A percentile compares a stretch with the other conserved stretches of the same genome.
Evolutionary conservation across 2,113 vertebrate genomes (phyloP).

Genomic region (Urocolius indicus): DNA sequence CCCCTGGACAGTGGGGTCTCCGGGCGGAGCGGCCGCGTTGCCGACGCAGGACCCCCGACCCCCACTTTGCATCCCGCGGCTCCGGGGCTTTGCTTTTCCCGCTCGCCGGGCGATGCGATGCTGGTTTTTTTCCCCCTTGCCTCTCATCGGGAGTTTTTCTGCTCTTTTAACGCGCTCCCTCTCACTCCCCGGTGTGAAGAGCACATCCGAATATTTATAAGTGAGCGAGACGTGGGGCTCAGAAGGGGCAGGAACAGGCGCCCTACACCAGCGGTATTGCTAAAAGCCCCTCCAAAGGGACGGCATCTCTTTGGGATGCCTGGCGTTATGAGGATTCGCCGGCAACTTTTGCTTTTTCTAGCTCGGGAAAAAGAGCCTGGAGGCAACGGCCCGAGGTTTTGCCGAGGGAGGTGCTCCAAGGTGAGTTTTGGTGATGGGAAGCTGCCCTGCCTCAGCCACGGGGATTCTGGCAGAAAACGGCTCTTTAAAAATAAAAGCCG

Average conservation of each 20-base stretch:
- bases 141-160: neutral
- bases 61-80: neutral
- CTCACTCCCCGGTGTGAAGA: fast-evolving
- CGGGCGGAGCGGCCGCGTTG: neutral
- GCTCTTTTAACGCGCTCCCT: fast-evolving
- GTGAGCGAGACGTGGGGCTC: neutral
- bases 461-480: neutral
- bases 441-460: neutral
- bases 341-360: neutral
- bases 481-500: neutral
- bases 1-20: neutral
- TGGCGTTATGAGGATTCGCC: neutral
- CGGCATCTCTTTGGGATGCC: fast-evolving
- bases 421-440: neutral
- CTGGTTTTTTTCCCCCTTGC: neutral
- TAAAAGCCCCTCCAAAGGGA: neutral
- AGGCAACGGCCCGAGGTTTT: neutral
- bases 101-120: fast-evolving
- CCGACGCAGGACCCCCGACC: neutral
- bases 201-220: neutral
- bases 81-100: too few relatives aligned
- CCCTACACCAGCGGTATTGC: fast-evolving
- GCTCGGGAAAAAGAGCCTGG: neutral
- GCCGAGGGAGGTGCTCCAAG: neutral
- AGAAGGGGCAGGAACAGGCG: neutral